Conservation (phyloP, 2,797 vertebrate genomes). For the Perodicticus potto region DNA sequence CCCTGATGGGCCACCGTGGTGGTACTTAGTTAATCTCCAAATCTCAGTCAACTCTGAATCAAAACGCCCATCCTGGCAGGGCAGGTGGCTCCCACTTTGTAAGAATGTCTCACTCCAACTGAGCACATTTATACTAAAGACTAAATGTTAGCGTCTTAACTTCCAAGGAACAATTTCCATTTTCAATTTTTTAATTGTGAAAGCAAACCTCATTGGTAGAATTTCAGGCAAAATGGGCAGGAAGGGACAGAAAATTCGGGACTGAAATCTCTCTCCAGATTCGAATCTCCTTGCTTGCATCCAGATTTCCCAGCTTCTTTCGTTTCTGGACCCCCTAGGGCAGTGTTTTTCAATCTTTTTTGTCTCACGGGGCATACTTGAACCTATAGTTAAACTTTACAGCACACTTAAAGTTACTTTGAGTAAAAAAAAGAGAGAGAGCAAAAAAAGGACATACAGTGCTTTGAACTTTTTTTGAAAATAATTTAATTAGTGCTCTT, state of each 20-base stretch:
- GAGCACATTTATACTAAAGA: background rate
- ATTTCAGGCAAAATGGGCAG: background rate
- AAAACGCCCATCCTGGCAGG: accelerated
- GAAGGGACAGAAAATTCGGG: background rate
- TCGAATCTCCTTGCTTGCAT: background rate
- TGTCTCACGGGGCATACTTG: no score
- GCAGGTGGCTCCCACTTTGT: background rate
- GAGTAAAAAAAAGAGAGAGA: no score
- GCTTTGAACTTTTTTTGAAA: no score
- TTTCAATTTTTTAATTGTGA: background rate
- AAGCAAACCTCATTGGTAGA: constrained; percentile 4
- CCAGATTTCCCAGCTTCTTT: background rate
- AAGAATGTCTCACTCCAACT: background rate
- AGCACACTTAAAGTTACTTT: no score
- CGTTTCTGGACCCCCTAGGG: background rate
- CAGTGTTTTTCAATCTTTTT: no score
- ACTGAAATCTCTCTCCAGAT: background rate
- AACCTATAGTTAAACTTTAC: no score
- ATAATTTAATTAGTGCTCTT: no score
- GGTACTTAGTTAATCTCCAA: background rate
- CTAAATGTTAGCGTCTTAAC: background rate
- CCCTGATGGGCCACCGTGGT: accelerated
- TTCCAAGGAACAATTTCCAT: background rate
- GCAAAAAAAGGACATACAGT: no score
- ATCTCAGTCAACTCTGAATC: background rate